Evolutionary conservation across 2,888 invertebrate genomes (phyloP).

Genomic region (Sycophila texana): DNA sequence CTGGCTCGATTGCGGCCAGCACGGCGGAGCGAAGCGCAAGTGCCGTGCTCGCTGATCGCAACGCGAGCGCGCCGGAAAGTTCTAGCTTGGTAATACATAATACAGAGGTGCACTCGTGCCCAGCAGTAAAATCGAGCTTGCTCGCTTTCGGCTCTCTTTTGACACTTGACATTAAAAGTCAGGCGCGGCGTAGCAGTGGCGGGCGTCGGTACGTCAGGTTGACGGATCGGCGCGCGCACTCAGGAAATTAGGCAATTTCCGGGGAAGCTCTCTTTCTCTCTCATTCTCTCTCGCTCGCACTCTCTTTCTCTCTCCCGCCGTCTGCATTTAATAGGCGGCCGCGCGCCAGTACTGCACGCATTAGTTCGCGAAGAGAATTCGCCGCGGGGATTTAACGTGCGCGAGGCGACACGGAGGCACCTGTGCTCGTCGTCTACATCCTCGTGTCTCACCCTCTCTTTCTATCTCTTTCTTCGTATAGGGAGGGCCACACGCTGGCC

Average conservation of each 20-base stretch:
- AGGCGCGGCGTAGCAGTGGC: constrained; percentile 56
- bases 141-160: constrained; percentile 67
- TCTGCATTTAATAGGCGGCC: not conserved
- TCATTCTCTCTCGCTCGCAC: not conserved
- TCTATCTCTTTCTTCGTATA: constrained; percentile 11
- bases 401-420: no score
- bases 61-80: not conserved
- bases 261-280: constrained; percentile 56
- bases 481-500: constrained; percentile 36
- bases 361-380: no score
- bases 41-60: not conserved
- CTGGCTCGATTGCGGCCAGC: not conserved
- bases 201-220: constrained; percentile 66
- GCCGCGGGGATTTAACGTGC: no score
- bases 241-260: constrained; percentile 76
- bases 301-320: constrained; percentile 21
- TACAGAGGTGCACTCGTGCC: not conserved
- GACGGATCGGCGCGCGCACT: constrained; percentile 75
- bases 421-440: no score
- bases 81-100: constrained; percentile 25
- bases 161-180: constrained; percentile 76
- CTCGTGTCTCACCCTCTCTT: not conserved
- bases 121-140: constrained; percentile 33
- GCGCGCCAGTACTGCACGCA: no score
- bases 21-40: constrained; percentile 1